Evolutionary conservation across 2,797 vertebrate species (phyloP).

Genomic region (Argya squamiceps): DNA sequence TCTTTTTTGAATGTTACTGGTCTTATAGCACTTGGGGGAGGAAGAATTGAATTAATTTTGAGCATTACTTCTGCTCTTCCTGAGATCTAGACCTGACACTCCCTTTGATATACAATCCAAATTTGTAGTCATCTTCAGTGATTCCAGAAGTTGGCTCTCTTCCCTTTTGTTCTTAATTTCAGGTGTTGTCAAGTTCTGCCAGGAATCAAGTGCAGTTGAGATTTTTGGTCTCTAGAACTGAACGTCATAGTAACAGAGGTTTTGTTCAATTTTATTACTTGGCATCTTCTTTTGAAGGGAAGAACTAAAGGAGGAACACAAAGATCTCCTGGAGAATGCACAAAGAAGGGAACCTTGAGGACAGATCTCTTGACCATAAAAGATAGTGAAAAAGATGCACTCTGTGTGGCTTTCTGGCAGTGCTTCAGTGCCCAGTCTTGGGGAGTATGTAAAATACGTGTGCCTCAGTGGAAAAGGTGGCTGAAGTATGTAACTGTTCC

Average conservation of each 20-base stretch:
- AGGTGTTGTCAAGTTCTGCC: constrained; percentile 30
- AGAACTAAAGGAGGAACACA: neutral
- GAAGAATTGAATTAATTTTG: neutral
- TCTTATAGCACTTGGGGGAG: neutral
- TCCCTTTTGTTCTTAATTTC: constrained; percentile 24
- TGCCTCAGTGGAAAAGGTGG: neutral
- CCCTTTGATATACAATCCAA: neutral
- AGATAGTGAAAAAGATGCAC: neutral
- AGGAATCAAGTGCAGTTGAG: neutral
- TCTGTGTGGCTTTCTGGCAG: neutral
- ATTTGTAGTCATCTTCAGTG: neutral
- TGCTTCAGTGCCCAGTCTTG: neutral
- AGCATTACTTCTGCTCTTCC: neutral
- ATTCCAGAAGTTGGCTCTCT: neutral
- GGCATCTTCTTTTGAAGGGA: neutral
- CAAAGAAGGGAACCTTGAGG: neutral
- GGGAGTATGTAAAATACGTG: neutral
- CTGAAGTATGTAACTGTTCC: neutral
- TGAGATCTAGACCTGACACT: neutral
- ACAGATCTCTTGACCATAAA: neutral
- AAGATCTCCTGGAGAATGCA: neutral
- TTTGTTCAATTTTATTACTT: constrained; percentile 44
- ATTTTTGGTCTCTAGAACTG: neutral
- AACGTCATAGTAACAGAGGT: neutral
- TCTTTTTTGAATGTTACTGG: neutral